Evolutionary conservation across 1,140 invertebrate genomes (phyloP).

Genomic region (Achatina immaculata): DNA sequence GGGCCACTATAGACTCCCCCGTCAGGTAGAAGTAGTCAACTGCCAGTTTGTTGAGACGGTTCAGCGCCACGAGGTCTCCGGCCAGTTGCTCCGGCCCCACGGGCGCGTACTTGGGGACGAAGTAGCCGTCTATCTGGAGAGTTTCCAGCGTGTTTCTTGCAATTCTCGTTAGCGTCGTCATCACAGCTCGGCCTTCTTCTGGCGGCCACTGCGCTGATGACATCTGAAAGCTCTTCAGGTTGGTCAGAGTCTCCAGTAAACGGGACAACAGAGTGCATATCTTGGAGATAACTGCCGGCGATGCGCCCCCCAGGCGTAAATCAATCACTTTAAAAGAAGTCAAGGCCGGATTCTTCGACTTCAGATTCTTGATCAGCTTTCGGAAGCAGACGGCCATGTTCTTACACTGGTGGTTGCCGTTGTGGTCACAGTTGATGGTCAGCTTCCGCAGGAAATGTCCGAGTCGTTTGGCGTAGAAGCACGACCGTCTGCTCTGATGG

Average conservation of each 20-base stretch:
- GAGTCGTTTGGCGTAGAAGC: not conserved
- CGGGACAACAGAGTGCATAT: not conserved
- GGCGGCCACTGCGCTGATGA: conserved; percentile 11
- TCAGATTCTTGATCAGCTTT: conserved; percentile 10
- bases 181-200: not conserved
- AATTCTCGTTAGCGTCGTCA: not conserved
- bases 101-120: not conserved
- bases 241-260: not conserved
- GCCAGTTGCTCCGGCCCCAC: not conserved
- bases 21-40: conserved; percentile 14
- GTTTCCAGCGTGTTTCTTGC: not conserved
- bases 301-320: not conserved
- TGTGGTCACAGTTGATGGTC: not conserved
- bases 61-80: not conserved
- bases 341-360: not conserved
- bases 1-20: not conserved
- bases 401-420: not conserved
- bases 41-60: not conserved
- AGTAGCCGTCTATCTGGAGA: conserved; percentile 13
- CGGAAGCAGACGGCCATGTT: conserved; percentile 10
- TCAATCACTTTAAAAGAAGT: conserved; percentile 17
- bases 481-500: not conserved
- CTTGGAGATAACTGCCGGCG: not conserved
- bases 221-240: conserved; percentile 11
- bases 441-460: conserved; percentile 3